These are phyloP conservation scores for Hydrotaea diabolus DNA, from an alignment of 2,888 invertebrate species.

Conservation along the genomic window DNA sequence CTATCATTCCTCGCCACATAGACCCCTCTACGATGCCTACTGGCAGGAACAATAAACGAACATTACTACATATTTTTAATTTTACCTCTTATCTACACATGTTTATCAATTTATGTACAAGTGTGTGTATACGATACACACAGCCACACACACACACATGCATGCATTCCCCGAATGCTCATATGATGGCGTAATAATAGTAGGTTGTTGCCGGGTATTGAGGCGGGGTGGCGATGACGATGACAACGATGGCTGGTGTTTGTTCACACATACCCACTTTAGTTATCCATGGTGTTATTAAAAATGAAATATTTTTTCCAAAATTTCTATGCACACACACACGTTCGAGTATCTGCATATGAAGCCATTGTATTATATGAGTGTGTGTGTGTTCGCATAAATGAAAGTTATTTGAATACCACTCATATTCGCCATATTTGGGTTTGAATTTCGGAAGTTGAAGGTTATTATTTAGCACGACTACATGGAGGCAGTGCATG, in stretches of 20 bases:
- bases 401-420: neutral
- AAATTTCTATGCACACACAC: neutral
- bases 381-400: neutral
- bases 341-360: neutral
- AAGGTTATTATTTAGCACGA: neutral
- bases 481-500: neutral
- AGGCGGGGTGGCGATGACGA: neutral
- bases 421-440: slow-evolving; percentile 2
- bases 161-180: neutral
- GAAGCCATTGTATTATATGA: neutral
- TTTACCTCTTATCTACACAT: slow-evolving; percentile 7
- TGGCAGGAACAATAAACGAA: slow-evolving; percentile 7
- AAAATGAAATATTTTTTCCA: neutral
- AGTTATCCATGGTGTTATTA: neutral
- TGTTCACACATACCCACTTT: no score
- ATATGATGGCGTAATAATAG: neutral
- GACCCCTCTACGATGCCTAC: neutral
- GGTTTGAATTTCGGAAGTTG: slow-evolving; percentile 9
- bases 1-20: neutral
- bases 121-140: neutral
- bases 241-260: neutral
- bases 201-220: neutral
- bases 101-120: slow-evolving; percentile 1
- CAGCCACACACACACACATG: neutral
- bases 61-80: slow-evolving; percentile 7